Percentiles rank a stretch among this genome's conserved stretches.
phyloP scores from a whole-genome alignment of 2,888 invertebrate genomes.

The Desoria tigrina region DNA sequence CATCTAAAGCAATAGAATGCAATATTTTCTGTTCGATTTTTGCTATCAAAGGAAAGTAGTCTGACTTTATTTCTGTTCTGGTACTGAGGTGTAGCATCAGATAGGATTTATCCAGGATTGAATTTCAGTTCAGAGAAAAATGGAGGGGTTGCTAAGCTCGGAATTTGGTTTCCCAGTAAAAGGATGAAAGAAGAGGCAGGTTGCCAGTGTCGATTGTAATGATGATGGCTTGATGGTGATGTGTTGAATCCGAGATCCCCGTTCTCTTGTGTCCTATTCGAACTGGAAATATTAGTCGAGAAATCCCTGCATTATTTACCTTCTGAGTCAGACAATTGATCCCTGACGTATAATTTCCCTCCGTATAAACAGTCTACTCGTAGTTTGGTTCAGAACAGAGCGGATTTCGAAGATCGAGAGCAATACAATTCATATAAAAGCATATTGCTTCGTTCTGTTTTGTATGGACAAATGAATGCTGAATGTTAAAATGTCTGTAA shows the following conservation, averaged over 20 bases:
- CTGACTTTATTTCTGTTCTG: no score
- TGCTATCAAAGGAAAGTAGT: no score
- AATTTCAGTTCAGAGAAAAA: neutral
- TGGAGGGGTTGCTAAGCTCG: slow-evolving; percentile 4
- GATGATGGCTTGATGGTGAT: neutral
- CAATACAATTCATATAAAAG: no score
- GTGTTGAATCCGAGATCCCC: neutral
- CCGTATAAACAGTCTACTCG: slow-evolving; percentile 17
- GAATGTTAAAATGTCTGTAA: slow-evolving; percentile 7
- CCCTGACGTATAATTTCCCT: slow-evolving; percentile 23
- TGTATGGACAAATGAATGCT: neutral
- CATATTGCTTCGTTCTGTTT: neutral
- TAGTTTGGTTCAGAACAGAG: neutral
- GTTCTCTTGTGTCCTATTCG: neutral
- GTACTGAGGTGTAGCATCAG: no score
- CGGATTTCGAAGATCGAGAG: no score
- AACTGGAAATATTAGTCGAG: neutral
- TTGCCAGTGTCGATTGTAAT: neutral
- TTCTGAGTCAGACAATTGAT: slow-evolving; percentile 18
- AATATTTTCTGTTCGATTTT: neutral
- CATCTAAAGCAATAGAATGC: no score
- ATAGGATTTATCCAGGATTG: neutral
- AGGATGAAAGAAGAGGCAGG: neutral
- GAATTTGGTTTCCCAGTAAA: slow-evolving; percentile 3
- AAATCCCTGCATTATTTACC: slow-evolving; percentile 10